Percentiles rank a stretch among this genome's conserved stretches.
Conservation (phyloP, 2,888 invertebrate genomes). For the Coenonympha arcania region DNA sequence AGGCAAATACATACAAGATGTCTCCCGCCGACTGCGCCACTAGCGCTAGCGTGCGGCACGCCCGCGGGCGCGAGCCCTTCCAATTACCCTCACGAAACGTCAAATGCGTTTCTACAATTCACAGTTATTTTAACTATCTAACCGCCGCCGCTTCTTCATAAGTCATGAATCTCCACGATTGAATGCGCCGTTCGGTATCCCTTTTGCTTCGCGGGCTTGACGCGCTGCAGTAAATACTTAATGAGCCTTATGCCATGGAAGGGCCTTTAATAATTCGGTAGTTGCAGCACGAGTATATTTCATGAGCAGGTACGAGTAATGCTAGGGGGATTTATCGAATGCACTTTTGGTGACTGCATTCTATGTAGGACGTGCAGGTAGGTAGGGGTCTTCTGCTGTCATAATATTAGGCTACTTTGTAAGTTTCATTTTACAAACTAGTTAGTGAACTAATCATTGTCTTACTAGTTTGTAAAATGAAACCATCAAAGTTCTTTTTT, state of each 20-base stretch:
- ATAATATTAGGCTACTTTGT: too few species aligned
- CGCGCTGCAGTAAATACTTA: constrained; percentile 39
- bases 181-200: constrained; percentile 59
- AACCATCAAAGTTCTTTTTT: too few species aligned
- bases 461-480: too few species aligned
- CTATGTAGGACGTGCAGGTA: too few species aligned
- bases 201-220: constrained; percentile 38
- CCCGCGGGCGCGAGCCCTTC: constrained; percentile 26
- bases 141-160: constrained; percentile 53
- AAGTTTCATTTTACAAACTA: too few species aligned
- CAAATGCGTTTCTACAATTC: constrained; percentile 51
- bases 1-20: constrained; percentile 65
- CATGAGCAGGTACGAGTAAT: neutral
- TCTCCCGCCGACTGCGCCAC: constrained; percentile 25
- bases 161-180: constrained; percentile 56
- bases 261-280: neutral
- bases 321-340: neutral
- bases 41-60: constrained; percentile 31
- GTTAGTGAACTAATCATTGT: too few species aligned
- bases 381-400: too few species aligned
- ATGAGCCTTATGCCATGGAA: constrained; percentile 18
- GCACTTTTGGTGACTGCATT: neutral
- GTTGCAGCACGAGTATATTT: neutral
- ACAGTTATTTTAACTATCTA: constrained; percentile 53
- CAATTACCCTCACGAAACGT: constrained; percentile 53